Evolutionary conservation across 2,888 invertebrate genomes (phyloP), one percentile per base, ranked within the genome.

Genomic region (Drosophila pullipes): DNA sequence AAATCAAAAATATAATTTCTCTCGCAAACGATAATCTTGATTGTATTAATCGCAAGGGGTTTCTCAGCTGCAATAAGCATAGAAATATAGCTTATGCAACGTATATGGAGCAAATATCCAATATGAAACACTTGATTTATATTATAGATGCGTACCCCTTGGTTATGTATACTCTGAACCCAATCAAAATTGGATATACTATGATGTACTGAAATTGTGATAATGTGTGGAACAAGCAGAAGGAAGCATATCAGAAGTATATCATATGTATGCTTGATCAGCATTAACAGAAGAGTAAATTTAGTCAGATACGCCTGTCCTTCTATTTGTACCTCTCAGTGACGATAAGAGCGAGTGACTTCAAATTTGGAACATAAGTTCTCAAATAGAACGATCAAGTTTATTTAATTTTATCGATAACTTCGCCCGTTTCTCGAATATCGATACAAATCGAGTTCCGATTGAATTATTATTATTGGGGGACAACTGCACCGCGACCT

Each of bases 291-390:
- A 39, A 39, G 9, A 18, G 7, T 18, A 39, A 9, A 4, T 39
- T 39, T 39, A 18, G 0, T 39, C 18, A 39, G 1, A 1, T 3
- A 0, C 3, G 18, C 3, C 18, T 3, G 0, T 7, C 0, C 0
- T 18, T 18, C 18, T 18, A 6, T 3, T 9, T 39, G 39, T 18
- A 18, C 9, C 9, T 4, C 3, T 18, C 39, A 39, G 39, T 18
- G 18, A 3, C 7, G 0, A 39, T 18, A 18, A 39, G 1, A 33
- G 4, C 3, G 0, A 4, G 10, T 11, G 33, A 33, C 4, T 10
- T 11, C 33, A 35, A 11, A 39, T 18, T 18, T 18, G 1, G 7
- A 3, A 4, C 18, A 7, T 3, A 37, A 18, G 7, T 18, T 39
- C 9, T 39, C 18, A 18, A 18, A 18, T 1, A 18, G 3, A 0